These are phyloP conservation scores for Mohoua ochrocephala DNA, from an alignment of 2,113 vertebrate genomes.

Conservation along the genomic window DNA sequence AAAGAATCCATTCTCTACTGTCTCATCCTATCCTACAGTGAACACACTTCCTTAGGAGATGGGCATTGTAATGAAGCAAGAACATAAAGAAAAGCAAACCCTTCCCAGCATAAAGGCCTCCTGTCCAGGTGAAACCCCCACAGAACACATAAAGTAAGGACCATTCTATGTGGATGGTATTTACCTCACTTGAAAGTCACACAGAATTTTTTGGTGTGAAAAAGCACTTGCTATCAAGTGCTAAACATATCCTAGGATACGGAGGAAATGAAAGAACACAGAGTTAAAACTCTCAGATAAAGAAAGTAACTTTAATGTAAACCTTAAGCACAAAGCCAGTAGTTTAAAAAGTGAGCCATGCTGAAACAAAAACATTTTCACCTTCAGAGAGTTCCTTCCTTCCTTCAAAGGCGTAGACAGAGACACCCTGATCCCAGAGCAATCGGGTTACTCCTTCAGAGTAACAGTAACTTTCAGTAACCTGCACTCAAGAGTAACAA, in stretches of 20 bases:
- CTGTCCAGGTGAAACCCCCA: background rate
- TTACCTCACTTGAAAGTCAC: background rate
- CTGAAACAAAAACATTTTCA: background rate
- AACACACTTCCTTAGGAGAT: background rate
- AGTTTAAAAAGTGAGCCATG: background rate
- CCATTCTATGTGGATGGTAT: background rate
- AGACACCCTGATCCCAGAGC: background rate
- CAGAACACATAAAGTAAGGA: background rate
- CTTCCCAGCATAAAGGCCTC: background rate
- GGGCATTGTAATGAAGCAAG: background rate
- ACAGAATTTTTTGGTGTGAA: background rate
- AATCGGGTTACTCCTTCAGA: background rate
- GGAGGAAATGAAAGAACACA: background rate
- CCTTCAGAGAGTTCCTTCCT: background rate
- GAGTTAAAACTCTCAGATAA: background rate
- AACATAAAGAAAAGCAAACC: background rate
- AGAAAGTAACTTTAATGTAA: background rate
- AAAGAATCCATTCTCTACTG: background rate
- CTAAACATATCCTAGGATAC: background rate
- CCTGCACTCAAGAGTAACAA: background rate
- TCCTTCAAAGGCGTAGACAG: background rate
- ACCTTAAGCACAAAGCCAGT: background rate
- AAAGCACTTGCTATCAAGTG: background rate
- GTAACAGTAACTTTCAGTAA: too few species aligned
- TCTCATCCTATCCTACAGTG: background rate